phyloP scores from a whole-genome alignment of 2,797 vertebrate genomes.

The Cyclopterus lumpus region DNA sequence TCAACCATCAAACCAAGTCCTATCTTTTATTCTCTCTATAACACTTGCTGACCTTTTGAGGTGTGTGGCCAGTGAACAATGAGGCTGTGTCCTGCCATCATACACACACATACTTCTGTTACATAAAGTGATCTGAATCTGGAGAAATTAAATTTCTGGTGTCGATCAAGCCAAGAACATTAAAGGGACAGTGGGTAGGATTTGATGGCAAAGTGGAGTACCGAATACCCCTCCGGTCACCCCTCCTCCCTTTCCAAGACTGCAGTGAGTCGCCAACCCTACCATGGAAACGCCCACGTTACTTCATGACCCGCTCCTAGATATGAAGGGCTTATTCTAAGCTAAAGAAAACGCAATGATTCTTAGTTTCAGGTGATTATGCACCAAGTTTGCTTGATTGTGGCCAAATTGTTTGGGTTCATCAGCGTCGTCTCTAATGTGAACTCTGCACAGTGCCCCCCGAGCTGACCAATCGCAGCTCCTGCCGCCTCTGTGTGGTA shows the following conservation, averaged over 20 bases:
- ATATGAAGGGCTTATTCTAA: too few relatives aligned
- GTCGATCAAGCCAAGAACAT: background rate
- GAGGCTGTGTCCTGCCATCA: background rate
- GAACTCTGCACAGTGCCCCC: background rate
- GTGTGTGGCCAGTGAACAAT: background rate
- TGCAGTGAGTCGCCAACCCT: too few relatives aligned
- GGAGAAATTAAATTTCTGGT: background rate
- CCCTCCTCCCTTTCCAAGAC: too few relatives aligned
- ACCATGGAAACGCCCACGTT: too few relatives aligned
- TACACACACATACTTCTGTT: background rate
- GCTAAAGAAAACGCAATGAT: too few relatives aligned
- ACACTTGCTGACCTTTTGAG: background rate
- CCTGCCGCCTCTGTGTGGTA: background rate
- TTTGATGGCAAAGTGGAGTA: background rate
- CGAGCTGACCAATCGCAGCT: background rate
- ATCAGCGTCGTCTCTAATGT: too few relatives aligned
- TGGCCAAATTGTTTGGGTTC: too few relatives aligned
- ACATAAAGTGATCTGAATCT: background rate
- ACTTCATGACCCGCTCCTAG: too few relatives aligned
- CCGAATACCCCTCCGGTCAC: too few relatives aligned
- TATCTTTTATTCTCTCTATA: background rate
- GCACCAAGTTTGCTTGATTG: too few relatives aligned
- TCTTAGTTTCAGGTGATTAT: too few relatives aligned
- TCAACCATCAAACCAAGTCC: background rate
- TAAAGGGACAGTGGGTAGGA: background rate